Evolutionary conservation across 2,888 invertebrate species (phyloP), one percentile per base, ranked within the genome.

Genomic region (Eucriotettix oculatus): DNA sequence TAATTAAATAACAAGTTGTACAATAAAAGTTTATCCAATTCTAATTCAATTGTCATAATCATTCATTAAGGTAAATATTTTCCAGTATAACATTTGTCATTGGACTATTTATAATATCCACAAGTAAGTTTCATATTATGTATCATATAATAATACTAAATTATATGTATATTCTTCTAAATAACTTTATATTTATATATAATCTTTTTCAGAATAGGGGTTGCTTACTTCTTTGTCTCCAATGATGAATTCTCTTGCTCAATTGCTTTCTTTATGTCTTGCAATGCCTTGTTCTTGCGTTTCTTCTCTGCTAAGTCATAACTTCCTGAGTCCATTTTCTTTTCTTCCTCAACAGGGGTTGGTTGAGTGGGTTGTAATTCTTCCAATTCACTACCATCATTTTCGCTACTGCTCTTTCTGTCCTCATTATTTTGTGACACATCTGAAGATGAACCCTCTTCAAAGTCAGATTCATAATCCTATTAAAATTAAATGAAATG

Each of bases 301-400:
- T 52, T 64, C 10, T 48, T 62, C 59, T 70, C 70, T 1, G 66
- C 66, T 65, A 81, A 68, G 53, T 82, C 82, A 67, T 78, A 82
- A 67, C 76, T 78, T 1, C 81, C 82, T 0, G 82, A 82, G 68
- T 82, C 82, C 58, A 81, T 66, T 70, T 80, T 79, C 52, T 74
- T 72, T 61, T 81, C 80, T 57, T 75, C 73, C 59, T 79, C 79
- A 16, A 67, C 68, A 1, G 68, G 68, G 56, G 63, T 62, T 10
- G 62, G 63, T 55, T 68, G 62, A 1, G 56, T 56, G 10, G 62
- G 52, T 16, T 63, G 52, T 2, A 58, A 52, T 42, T 59, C 57
- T 14, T 53, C 43, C 17, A 61, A 42, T 43, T 54, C 60, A 16
- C 41, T 62, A 14, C 56, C 59, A 66, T 68, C 64, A 41, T 64